Base-by-base conservation (phyloP, 2,888 invertebrate species). In the Leucozona laternaria region DNA sequence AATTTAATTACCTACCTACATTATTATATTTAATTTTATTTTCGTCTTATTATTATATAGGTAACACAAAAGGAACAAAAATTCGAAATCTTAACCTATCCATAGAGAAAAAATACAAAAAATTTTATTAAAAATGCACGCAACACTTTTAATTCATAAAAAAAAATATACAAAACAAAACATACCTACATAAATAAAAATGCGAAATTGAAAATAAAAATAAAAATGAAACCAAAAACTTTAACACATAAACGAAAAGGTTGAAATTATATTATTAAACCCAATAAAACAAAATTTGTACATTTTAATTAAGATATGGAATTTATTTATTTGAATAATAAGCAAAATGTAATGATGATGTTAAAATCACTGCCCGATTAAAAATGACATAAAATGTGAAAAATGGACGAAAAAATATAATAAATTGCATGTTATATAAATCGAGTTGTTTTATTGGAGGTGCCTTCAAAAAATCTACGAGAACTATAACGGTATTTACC, bases 371-470 rank as follows among this genome's bases (percentile, higher is more conserved):
- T 86, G 86, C 86, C 86, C 86, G 82, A 86, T 82, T 86, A 82
- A 86, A 82, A 75, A 75, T 82, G 78, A 86, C 43, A 82, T 78
- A 71, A 82, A 68, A 53, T 86, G 78, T 79, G 78, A 86, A 78
- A 86, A 86, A 86, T 43, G 78, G 45, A 70, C 20, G 57, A 86
- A 82, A 84, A 82, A 79, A 86, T 57, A 75, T 86, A 86, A 86
- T 86, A 86, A 86, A 86, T 82, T 86, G 86, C 86, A 86, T 86
- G 86, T 86, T 86, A 86, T 86, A 82, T 86, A 86, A 70, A 70
- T 58, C 10, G 6, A 13, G 25, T 64, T 73, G 45, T 82, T 79
- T 72, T 72, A 43, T 62, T 66, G 13, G 15, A 40, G 13, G 4
- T 31, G 2, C 7, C 7, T 31, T 28, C 5, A 4, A 28, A 4